These are phyloP conservation scores for Chrosomus eos DNA, from an alignment of 2,797 vertebrate genomes.

Conservation along the genomic window DNA sequence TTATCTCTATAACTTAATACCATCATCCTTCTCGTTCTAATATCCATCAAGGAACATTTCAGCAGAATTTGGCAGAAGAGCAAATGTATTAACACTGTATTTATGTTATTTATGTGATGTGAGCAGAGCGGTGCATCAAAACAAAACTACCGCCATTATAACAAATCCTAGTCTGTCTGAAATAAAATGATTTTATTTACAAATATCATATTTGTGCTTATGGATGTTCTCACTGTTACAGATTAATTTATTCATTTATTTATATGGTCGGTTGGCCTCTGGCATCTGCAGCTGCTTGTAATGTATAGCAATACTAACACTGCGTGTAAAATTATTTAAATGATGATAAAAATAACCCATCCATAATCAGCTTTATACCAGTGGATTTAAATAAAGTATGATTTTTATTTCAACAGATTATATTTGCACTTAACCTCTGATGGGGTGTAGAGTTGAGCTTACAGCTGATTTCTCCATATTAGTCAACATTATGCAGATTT, in stretches of 20 bases:
- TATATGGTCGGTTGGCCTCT: neutral
- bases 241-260: neutral
- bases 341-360: neutral
- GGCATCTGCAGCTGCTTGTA: neutral
- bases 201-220: neutral
- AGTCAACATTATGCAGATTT: neutral
- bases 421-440: neutral
- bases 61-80: neutral
- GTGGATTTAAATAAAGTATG: neutral
- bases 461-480: neutral
- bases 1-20: neutral
- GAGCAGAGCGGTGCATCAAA: neutral
- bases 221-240: neutral
- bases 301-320: neutral
- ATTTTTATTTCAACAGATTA: slow-evolving; percentile 8
- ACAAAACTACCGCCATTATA: neutral
- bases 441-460: neutral
- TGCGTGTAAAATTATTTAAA: neutral
- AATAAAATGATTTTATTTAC: neutral
- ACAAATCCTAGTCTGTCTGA: neutral
- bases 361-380: neutral
- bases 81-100: neutral
- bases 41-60: neutral
- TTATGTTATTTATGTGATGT: neutral
- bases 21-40: neutral